Percentiles rank a stretch among this genome's conserved stretches.
Evolutionary conservation across 1,140 invertebrate species (phyloP).

Genomic region (Pogonomyrmex californicus): DNA sequence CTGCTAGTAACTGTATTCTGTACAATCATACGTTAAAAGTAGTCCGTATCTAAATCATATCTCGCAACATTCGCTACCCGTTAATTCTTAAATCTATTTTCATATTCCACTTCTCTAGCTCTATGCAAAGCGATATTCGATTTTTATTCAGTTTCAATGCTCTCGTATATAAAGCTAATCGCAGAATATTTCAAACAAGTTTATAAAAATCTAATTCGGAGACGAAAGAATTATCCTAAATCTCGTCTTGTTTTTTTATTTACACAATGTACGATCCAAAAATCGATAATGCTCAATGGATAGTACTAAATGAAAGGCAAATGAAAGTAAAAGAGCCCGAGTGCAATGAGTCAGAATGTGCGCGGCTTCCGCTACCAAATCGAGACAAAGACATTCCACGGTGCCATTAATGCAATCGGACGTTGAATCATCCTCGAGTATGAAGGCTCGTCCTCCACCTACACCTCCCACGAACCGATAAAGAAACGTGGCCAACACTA

Average conservation of each 20-base stretch:
- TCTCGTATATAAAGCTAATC: background rate
- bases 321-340: constrained; percentile 35
- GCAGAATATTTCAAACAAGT: background rate
- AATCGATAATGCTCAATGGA: background rate
- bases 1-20: constrained; percentile 53
- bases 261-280: background rate
- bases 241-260: background rate
- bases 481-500: constrained; percentile 73
- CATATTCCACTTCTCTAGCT: constrained; percentile 10
- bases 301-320: constrained; percentile 16
- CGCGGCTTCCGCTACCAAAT: constrained; percentile 67
- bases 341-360: constrained; percentile 63
- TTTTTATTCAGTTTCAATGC: background rate
- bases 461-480: constrained; percentile 78
- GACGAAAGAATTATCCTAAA: background rate
- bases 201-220: background rate
- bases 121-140: background rate
- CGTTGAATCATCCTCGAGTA: constrained; percentile 74
- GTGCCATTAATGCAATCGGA: constrained; percentile 74
- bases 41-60: constrained; percentile 53
- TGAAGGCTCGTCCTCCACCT: constrained; percentile 63
- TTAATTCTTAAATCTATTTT: constrained; percentile 51
- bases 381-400: constrained; percentile 64
- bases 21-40: constrained; percentile 46
- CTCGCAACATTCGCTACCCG: constrained; percentile 40